These are phyloP conservation scores for Nemurella pictetii DNA, from an alignment of 2,888 invertebrate species.

Conservation along the genomic window DNA sequence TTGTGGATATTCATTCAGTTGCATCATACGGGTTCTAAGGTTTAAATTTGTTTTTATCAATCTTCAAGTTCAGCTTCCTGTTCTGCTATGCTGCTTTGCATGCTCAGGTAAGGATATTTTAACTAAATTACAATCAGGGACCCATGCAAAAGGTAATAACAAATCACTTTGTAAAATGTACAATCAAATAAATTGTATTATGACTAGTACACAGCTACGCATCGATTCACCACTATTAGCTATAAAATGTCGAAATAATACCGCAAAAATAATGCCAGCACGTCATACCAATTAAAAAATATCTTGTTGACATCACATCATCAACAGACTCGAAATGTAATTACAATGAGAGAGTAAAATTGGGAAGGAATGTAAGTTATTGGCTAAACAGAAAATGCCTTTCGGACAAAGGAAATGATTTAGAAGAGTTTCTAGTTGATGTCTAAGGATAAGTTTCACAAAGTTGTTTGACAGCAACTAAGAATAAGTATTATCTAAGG, in stretches of 20 bases:
- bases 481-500: neutral
- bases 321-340: neutral
- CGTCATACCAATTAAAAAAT: neutral
- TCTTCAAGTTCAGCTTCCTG: too few species aligned
- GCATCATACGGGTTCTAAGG: too few species aligned
- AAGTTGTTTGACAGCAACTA: too few species aligned
- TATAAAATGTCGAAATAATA: too few species aligned
- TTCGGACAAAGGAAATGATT: neutral
- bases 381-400: too few species aligned
- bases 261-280: neutral
- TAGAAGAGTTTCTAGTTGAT: neutral
- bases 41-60: too few species aligned
- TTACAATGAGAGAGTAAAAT: neutral
- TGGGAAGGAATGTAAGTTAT: neutral
- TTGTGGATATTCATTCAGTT: too few species aligned
- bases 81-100: too few species aligned
- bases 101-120: too few species aligned
- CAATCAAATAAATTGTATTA: neutral
- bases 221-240: neutral
- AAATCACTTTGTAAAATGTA: neutral
- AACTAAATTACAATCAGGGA: too few species aligned
- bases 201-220: neutral
- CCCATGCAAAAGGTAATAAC: neutral
- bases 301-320: neutral
- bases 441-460: neutral